Percentiles rank a stretch among this genome's conserved stretches.
Evolutionary conservation across 2,888 invertebrate genomes (phyloP).

Genomic region (Gortyna flavago): DNA sequence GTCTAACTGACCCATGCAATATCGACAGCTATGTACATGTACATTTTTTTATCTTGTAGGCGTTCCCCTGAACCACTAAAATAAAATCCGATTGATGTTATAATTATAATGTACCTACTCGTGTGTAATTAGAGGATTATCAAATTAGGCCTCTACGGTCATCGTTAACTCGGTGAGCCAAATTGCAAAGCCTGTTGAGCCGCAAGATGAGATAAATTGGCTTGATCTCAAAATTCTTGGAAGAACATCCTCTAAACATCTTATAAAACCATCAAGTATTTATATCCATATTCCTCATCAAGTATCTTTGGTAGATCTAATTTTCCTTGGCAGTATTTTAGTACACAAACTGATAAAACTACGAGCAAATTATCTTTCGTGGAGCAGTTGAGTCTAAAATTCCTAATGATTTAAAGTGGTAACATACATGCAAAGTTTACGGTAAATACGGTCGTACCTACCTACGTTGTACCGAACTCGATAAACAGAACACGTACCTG

Average conservation of each 20-base stretch:
- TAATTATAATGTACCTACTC: neutral
- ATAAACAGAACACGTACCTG: slow-evolving; percentile 61
- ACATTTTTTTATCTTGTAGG: neutral
- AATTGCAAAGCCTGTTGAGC: slow-evolving; percentile 5
- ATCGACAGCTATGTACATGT: neutral
- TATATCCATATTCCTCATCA: neutral
- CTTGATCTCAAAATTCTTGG: slow-evolving; percentile 23
- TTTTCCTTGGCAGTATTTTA: neutral
- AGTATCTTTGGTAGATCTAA: neutral
- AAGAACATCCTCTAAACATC: slow-evolving; percentile 21
- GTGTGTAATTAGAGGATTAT: neutral
- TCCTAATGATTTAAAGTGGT: slow-evolving; percentile 43
- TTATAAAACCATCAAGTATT: neutral
- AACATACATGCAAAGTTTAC: slow-evolving; percentile 47
- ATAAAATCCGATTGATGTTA: slow-evolving; percentile 1
- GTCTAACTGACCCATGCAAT: neutral
- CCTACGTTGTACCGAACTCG: slow-evolving; percentile 34
- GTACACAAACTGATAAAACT: slow-evolving; percentile 7
- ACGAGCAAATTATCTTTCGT: slow-evolving; percentile 13
- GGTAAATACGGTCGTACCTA: slow-evolving; percentile 48
- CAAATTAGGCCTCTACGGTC: slow-evolving; percentile 21
- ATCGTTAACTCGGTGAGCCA: slow-evolving; percentile 22
- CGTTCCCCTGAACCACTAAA: neutral
- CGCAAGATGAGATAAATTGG: slow-evolving; percentile 29
- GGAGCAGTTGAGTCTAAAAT: slow-evolving; percentile 32